These are phyloP conservation scores for Luperina nickerlii DNA, from an alignment of 2,888 invertebrate genomes.

Conservation along the genomic window DNA sequence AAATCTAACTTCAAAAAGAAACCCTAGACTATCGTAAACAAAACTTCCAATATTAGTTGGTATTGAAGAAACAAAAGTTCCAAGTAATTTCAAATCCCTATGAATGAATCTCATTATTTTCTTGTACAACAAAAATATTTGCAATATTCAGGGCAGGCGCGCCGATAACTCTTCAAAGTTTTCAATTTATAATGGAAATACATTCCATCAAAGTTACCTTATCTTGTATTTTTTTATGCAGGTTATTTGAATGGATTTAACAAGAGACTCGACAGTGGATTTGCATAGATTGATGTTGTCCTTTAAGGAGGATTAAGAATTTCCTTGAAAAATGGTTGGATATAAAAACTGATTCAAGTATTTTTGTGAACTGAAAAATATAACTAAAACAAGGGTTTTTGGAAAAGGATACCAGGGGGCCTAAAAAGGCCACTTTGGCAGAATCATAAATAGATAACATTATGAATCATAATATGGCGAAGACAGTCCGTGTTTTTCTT, in stretches of 20 bases:
- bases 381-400: not conserved
- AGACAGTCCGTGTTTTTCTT: too few relatives aligned
- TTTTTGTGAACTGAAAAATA: not conserved
- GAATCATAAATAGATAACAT: too few relatives aligned
- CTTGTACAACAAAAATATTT: conserved; percentile 58
- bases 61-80: conserved; percentile 51
- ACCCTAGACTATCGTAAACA: conserved; percentile 10
- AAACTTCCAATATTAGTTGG: conserved; percentile 44
- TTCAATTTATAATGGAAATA: conserved; percentile 61
- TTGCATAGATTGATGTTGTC: conserved; percentile 28
- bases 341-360: not conserved
- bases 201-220: conserved; percentile 50
- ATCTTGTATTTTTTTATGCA: conserved; percentile 48
- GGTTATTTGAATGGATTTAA: conserved; percentile 43
- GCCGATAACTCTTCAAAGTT: conserved; percentile 53
- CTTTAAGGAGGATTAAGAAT: not conserved
- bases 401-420: too few relatives aligned
- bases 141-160: conserved; percentile 43
- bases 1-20: not conserved
- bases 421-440: too few relatives aligned
- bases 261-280: conserved; percentile 25
- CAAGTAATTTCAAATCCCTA: conserved; percentile 52
- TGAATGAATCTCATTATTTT: conserved; percentile 61
- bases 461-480: too few relatives aligned
- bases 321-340: not conserved